Evolutionary conservation across 2,797 vertebrate species (phyloP), one percentile per base, ranked within the genome.

Genomic region (Ptychobarbus kaznakovi): DNA sequence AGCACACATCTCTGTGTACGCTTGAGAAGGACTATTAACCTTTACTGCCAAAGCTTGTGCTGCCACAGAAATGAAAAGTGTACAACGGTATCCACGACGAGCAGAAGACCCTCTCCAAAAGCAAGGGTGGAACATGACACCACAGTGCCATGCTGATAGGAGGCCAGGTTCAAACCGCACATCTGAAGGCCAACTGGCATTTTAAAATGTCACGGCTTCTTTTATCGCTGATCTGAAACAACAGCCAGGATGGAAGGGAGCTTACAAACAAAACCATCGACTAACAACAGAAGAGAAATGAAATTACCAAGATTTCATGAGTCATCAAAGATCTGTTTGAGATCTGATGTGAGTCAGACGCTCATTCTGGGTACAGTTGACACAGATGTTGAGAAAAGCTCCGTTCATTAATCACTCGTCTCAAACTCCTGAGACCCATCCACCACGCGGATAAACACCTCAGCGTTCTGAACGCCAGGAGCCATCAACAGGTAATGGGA

Each of bases 331-430:
- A 78, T 69, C 35, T 13, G 73, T 44, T 53, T 20, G 28, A 66
- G 35, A 76, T 83, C 58, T 66, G 51, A n/a, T 13, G 28, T 12
- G 51, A 32, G 74, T 35, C 18, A 78, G 58, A 42, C 32, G 28
- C 66, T 81, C 44, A 40, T 32, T 5, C 6, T 20, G 12, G 13
- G 82, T 69, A 77, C 35, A 22, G 46, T 94, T 95, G 94, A 95
- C 95, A 95, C 95, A 95, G 95, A 95, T 95, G 95, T 95, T 96
- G 91, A 92, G 93, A 95, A 95, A 95, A 95, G 95, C 93, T 92
- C 90, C 92, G 91, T 94, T 95, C 94, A 95, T 96, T 95, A 95
- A 96, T 96, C 95, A 95, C 93, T 92, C 91, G 90, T 94, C 93
- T 94, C 93, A 92, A 90, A 93, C 92, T 92, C 91, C 74, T 10